These are phyloP conservation scores for Tortricodes alternella DNA, from an alignment of 2,888 invertebrate genomes.

Conservation along the genomic window DNA sequence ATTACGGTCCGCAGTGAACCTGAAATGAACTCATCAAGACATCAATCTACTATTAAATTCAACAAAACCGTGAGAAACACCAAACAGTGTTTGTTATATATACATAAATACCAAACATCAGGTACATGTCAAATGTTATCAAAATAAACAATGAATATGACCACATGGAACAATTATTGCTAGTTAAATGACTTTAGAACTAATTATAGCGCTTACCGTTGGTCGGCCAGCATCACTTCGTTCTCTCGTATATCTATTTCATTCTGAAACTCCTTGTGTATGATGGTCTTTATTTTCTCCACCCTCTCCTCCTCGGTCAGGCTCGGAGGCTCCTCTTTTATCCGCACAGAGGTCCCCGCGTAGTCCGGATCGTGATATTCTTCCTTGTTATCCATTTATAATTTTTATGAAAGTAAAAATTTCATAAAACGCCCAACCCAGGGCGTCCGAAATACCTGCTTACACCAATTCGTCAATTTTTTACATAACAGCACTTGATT, in stretches of 20 bases:
- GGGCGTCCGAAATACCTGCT: constrained; percentile 1
- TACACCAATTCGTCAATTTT: constrained; percentile 28
- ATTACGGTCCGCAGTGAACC: too few species aligned
- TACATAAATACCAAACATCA: constrained; percentile 18
- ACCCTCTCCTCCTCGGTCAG: constrained; percentile 66
- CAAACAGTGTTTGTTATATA: neutral
- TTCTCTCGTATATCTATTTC: constrained; percentile 87
- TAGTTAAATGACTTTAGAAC: neutral
- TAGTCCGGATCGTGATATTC: constrained; percentile 85
- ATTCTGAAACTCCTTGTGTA: constrained; percentile 87
- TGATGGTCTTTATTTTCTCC: constrained; percentile 82
- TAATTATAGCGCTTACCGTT: constrained; percentile 75
- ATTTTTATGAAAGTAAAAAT: constrained; percentile 48
- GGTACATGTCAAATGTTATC: constrained; percentile 19
- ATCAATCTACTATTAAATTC: neutral
- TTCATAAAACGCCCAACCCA: constrained; percentile 53
- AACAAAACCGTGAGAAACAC: neutral
- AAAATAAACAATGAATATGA: constrained; percentile 12
- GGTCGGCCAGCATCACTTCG: constrained; percentile 87
- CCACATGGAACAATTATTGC: neutral
- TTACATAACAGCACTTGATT: constrained; percentile 35
- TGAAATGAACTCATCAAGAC: constrained; percentile 5
- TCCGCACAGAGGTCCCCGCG: constrained; percentile 53
- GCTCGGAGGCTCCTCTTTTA: constrained; percentile 50
- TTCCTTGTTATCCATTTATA: constrained; percentile 65